A percentile compares a stretch with the other conserved stretches of the same genome.
Conservation (phyloP, 2,888 invertebrate species). For the Chaetogeoica ovagalla region DNA sequence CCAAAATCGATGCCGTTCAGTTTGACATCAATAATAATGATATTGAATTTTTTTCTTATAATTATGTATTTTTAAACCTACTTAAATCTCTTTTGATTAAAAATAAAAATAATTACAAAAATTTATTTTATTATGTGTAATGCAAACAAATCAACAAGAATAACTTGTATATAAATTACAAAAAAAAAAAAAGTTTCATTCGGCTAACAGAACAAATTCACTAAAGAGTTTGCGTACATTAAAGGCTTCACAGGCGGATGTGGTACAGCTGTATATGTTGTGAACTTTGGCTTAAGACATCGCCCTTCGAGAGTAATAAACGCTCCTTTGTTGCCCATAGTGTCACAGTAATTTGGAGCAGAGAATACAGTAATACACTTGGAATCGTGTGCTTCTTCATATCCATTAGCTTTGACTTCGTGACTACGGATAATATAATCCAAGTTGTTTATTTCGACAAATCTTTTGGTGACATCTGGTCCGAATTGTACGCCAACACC, state of each 20-base stretch:
- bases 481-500: constrained; percentile 99
- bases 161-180: constrained; percentile 51
- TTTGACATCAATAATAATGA: constrained; percentile 28
- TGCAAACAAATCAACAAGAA: constrained; percentile 51
- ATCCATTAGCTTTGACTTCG: constrained; percentile 96
- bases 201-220: constrained; percentile 71
- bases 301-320: constrained; percentile 93
- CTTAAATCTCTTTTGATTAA: constrained; percentile 54
- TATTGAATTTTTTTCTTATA: constrained; percentile 29
- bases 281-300: constrained; percentile 83
- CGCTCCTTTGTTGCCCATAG: constrained; percentile 98
- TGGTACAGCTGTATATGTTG: constrained; percentile 92
- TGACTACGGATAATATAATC: constrained; percentile 96
- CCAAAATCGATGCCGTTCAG: constrained; percentile 40
- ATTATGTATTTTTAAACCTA: constrained; percentile 52
- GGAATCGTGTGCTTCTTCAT: constrained; percentile 91
- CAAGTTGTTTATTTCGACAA: constrained; percentile 81
- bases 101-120: constrained; percentile 54
- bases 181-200: constrained; percentile 37
- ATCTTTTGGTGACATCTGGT: constrained; percentile 89
- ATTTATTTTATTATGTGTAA: constrained; percentile 48
- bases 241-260: constrained; percentile 97
- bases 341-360: constrained; percentile 99
- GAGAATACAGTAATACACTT: constrained; percentile 99
- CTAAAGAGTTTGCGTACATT: constrained; percentile 89